Base-by-base conservation (phyloP, 2,113 vertebrate genomes). In the Pseudorhombus dupliciocellatus region DNA sequence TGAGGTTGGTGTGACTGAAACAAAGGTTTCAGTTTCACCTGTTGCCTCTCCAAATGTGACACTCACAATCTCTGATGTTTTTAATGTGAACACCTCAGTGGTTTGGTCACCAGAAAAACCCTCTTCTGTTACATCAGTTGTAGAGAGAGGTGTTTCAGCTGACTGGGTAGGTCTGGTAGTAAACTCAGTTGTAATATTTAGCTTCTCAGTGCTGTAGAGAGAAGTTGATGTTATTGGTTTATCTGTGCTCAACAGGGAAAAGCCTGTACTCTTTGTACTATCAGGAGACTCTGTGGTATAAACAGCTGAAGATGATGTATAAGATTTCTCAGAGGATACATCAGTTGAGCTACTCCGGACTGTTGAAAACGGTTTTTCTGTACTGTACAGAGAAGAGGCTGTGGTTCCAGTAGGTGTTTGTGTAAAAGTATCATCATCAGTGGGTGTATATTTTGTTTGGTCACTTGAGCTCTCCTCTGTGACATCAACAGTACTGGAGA, bases 1-100 rank as follows among this genome's bases (percentile, higher is more conserved):
- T 72, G 63, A 72, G 11, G 63, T 72, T 77, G 82, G 21, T 70
- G 71, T 77, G 16, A 73, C 28, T 57, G 86, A 83, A 68, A 85
- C 40, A 56, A 84, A 75, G 2, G 67, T 77, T 83, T 84, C 81
- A 0, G 76, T 88, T 88, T 90, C 77, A 54, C 73, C 87, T 55
- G 82, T 76, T 61, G 71, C 81, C 74, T 90, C 87, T 62, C 83
- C 63, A 73, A 87, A 90, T 57, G 84, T 85, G 46, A 62, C 4
- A 0, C 44, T 83, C 7, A 77, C 64, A 21, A 58, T 54, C 20
- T 26, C 18, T 54, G 31, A 52, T 74, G 82, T 51, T 55, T 54
- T 53, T 42, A 37, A 24, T 21, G 77, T 73, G 11, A 78, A 70
- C 7, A 56, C 63, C 31, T 59, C 24, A 58, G 61, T 53, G 7